Percentiles rank a stretch among this genome's conserved stretches.
Evolutionary conservation across 2,113 vertebrate genomes (phyloP).

Genomic region (Axis porcinus): DNA sequence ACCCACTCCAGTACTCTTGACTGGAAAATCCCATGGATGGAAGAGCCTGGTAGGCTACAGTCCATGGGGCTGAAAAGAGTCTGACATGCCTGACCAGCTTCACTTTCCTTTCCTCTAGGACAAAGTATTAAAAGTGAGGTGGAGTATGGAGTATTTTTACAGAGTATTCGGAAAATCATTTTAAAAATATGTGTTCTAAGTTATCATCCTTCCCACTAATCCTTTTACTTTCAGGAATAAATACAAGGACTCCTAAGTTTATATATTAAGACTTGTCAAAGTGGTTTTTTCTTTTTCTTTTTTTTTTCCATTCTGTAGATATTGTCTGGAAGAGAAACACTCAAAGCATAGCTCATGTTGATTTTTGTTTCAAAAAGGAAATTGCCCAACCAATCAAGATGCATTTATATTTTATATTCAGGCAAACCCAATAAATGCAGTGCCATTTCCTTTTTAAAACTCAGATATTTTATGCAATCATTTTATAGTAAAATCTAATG

Average conservation of each 20-base stretch:
- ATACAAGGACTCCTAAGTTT: background rate
- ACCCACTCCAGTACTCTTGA: background rate
- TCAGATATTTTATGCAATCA: background rate
- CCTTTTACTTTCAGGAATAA: background rate
- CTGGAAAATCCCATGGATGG: background rate
- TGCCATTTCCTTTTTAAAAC: background rate
- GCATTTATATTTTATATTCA: background rate
- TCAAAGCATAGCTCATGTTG: background rate
- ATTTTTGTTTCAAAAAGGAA: background rate
- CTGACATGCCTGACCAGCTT: fast-evolving
- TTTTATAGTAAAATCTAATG: background rate
- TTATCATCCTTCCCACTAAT: background rate
- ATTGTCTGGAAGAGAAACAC: background rate
- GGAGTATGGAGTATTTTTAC: fast-evolving
- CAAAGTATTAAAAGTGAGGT: background rate
- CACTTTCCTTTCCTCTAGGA: background rate
- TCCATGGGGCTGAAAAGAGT: background rate
- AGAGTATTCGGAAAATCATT: background rate
- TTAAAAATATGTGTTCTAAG: background rate
- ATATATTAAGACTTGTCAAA: background rate
- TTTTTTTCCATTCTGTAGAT: background rate
- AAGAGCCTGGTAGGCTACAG: background rate
- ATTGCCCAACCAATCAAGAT: background rate
- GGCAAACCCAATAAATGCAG: background rate
- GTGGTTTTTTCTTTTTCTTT: too few relatives aligned